Evolutionary conservation across 2,888 invertebrate species (phyloP), one percentile per base, ranked within the genome.

Genomic region (Agrochola litura): DNA sequence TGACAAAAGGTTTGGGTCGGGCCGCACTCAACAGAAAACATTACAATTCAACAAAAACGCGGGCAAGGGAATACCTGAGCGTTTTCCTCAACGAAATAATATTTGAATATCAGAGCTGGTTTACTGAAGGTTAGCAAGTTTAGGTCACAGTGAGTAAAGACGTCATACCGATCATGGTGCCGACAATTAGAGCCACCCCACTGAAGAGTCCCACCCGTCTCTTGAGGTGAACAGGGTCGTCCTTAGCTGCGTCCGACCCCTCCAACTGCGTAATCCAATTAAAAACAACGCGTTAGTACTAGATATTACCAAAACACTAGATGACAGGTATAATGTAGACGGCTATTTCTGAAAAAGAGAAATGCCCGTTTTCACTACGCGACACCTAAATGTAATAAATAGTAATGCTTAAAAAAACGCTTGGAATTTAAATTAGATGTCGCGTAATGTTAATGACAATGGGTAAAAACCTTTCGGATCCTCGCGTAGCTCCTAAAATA

Each of bases 121-220:
- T 81, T 58, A 46, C 2, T 61, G 37, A 64, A 75, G 75, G 60
- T 77, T 22, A 73, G 56, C 43, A 68, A 68, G 54, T 56, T 46
- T 43, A 60, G 74, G 37, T 37, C 54, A 63, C 14, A n/a, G n/a
- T 60, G 12, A 58, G 37, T 46, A 60, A 76, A 68, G 82, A 76
- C 58, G 68, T 92, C 97, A 97, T 95, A 99, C 99, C 99, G 94
- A 99, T 99, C 99, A 99, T 99, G 89, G 99, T 99, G 93, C 99
- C 99, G 92, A 99, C 99, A 97, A 99, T 99, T 98, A 99, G 98
- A 98, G 99, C 99, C 98, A 99, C 99, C 98, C 99, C 99, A 98
- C 99, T 99, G 98, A 99, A 97, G 98, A 99, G 98, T 98, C 99
- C 99, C 98, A 99, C 98, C 98, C 99, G 98, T 98, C 99, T 99